Conservation (phyloP, 2,888 invertebrate genomes). For the Dorcus parallelipipedus region DNA sequence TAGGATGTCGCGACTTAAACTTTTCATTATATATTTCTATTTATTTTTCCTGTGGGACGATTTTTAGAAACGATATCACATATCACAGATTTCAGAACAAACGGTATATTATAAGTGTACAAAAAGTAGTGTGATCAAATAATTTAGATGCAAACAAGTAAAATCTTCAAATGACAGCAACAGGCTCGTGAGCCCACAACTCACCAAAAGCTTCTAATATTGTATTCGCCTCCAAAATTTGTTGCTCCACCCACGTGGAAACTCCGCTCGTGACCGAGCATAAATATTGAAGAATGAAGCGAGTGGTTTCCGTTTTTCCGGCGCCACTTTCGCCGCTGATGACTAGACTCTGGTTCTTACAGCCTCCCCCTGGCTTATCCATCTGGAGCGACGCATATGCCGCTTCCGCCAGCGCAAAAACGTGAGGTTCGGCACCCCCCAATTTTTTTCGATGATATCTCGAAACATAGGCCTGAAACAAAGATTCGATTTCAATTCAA, state of each 20-base stretch:
- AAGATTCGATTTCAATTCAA: neutral
- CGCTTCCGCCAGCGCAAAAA: conserved; percentile 87
- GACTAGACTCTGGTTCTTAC: conserved; percentile 74
- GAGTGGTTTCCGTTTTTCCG: conserved; percentile 91
- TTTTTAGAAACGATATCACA: no score
- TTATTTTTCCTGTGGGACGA: no score
- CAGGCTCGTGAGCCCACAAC: neutral
- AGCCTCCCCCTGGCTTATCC: conserved; percentile 33
- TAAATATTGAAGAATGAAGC: conserved; percentile 86
- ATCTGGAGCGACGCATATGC: conserved; percentile 75
- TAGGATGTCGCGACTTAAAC: no score
- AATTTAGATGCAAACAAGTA: no score
- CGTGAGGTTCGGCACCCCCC: conserved; percentile 79
- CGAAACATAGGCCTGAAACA: conserved; percentile 73
- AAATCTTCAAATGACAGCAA: no score
- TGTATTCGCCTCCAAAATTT: conserved; percentile 90
- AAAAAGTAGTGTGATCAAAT: no score
- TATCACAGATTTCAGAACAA: no score
- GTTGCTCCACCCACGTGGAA: conserved; percentile 92
- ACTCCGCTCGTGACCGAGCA: conserved; percentile 80
- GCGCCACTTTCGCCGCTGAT: conserved; percentile 93
- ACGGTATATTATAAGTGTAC: no score
- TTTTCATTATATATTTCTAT: no score
- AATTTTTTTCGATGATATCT: conserved; percentile 80
- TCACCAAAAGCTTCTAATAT: conserved; percentile 89